phyloP scores from a whole-genome alignment of 2,888 invertebrate species.

The Phyllotreta striolata region DNA sequence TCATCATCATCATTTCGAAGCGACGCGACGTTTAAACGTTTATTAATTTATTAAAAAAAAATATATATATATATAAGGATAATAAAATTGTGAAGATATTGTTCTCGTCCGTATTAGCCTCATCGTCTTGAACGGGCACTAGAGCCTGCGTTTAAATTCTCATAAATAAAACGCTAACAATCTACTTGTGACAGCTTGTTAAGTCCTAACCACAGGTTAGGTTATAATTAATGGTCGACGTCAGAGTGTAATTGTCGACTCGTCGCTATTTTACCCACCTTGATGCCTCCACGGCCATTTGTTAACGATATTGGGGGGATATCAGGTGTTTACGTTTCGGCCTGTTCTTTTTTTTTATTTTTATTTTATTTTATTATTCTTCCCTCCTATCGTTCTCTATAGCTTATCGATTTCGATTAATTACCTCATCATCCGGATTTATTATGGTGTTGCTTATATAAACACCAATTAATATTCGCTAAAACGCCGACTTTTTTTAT shows the following conservation, averaged over 20 bases:
- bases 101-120: conserved; percentile 42
- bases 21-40: conserved; percentile 29
- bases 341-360: conserved; percentile 42
- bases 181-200: conserved; percentile 65
- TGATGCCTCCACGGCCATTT: conserved; percentile 56
- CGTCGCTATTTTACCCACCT: conserved; percentile 62
- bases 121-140: conserved; percentile 46
- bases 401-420: conserved; percentile 32
- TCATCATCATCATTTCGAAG: conserved; percentile 14
- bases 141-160: conserved; percentile 62
- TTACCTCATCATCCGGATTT: too few relatives aligned
- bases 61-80: too few relatives aligned
- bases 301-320: conserved; percentile 59
- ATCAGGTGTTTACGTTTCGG: conserved; percentile 56
- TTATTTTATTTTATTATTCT: neutral
- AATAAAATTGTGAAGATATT: conserved; percentile 43
- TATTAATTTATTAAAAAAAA: conserved; percentile 34
- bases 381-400: conserved; percentile 47
- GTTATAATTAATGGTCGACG: conserved; percentile 64
- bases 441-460: too few relatives aligned
- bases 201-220: conserved; percentile 65
- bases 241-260: conserved; percentile 63
- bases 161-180: conserved; percentile 64
- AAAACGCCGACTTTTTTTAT: too few relatives aligned
- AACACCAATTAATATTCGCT: too few relatives aligned